Base-by-base conservation (phyloP, 2,888 invertebrate genomes). In the Rhaphigaster nebulosa region DNA sequence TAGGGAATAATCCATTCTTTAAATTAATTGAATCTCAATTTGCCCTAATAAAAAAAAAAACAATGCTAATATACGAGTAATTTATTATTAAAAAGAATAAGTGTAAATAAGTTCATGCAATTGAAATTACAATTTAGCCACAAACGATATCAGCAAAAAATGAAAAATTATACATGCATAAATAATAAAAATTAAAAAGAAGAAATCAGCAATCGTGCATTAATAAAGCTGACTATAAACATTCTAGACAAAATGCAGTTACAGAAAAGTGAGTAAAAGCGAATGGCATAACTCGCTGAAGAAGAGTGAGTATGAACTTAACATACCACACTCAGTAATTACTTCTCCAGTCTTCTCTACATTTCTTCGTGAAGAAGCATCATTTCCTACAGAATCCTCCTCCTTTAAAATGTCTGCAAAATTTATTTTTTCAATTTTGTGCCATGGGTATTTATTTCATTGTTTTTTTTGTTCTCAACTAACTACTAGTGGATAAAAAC, bases 401-500 rank as follows among this genome's bases (percentile, higher is more conserved):
- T 90, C 90, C 87, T 90, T 87, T 87, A 90, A 87, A 90, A 90
- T 87, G 38, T 89, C 89, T 89, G 89, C 50, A 89, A 89, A 89
- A 89, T 89, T 65, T 65, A 41, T 70, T 50, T 60, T 89, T 76
- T 89, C 41, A 89, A 89, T 76, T 60, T 88, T 23, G 54, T 88
- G 88, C 50, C 20, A 50, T 52, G 54, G 56, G 18, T 38, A 88
- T 34, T 38, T 34, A n/a, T 52, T 54, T 54, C 1, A 56, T 56
- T 88, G 60, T 2, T 54, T 45, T 29, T 76, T 56, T 54, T n/a
- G 0, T n/a, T 41, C n/a, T 50, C 29, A 54, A 26, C 88, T 38
- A 56, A 88, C 41, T 45, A 54, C 88, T 56, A 88, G 50, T 84
- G 41, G n/a, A 84, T 84, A 84, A 10, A 26, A 84, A 45, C 15